These are phyloP conservation scores for Apocrypta bakeri DNA, from an alignment of 1,140 invertebrate species.

Conservation along the genomic window DNA sequence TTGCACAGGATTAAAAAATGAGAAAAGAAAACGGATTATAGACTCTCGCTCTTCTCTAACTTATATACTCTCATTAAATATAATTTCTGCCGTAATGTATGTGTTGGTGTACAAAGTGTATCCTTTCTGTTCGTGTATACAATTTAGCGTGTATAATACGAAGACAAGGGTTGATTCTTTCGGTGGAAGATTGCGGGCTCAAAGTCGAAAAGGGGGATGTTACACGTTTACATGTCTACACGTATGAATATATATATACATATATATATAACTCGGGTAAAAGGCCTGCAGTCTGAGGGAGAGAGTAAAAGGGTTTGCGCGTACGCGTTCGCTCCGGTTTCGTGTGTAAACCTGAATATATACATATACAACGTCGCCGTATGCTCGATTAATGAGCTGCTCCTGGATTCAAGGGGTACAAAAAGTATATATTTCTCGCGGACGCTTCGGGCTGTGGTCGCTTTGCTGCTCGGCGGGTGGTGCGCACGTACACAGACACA, in stretches of 20 bases:
- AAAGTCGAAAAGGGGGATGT: constrained; percentile 25
- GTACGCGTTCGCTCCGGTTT: background rate
- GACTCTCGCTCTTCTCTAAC: background rate
- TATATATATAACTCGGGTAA: constrained; percentile 15
- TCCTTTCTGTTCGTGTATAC: background rate
- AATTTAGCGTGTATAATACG: constrained; percentile 7
- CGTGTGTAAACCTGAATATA: background rate
- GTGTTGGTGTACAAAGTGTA: background rate
- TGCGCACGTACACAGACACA: background rate
- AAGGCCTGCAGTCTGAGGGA: constrained; percentile 42
- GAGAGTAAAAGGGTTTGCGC: constrained; percentile 26
- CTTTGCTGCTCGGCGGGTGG: background rate
- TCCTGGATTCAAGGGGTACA: constrained; percentile 18
- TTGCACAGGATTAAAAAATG: background rate
- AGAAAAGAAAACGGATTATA: constrained; percentile 27
- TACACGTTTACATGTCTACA: background rate
- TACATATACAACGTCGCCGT: background rate
- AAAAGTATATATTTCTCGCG: constrained; percentile 26
- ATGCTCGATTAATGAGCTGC: constrained; percentile 23
- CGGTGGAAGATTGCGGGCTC: constrained; percentile 32
- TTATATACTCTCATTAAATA: constrained; percentile 2
- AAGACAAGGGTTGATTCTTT: constrained; percentile 11
- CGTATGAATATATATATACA: background rate
- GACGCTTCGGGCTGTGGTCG: background rate
- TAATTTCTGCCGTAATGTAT: background rate